A percentile compares a stretch with the other conserved stretches of the same genome.
phyloP scores from a whole-genome alignment of 1,140 invertebrate species.

The Samia ricini region DNA sequence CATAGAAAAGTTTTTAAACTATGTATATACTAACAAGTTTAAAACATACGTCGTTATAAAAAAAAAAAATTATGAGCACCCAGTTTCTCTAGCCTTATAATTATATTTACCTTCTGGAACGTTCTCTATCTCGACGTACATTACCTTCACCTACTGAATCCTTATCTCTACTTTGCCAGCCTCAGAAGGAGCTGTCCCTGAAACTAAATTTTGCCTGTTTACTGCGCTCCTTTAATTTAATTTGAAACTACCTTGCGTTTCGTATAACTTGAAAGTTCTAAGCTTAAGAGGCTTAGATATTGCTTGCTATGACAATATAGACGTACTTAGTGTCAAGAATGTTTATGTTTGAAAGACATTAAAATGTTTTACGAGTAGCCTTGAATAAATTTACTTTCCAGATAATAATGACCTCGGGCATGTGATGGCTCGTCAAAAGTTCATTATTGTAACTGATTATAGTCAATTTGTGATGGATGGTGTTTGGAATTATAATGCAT shows the following conservation, averaged over 20 bases:
- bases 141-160: conserved; percentile 38
- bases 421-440: not conserved
- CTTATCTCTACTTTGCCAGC: conserved; percentile 51
- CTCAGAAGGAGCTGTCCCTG: conserved; percentile 33
- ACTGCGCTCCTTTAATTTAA: conserved; percentile 37
- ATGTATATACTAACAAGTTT: no score
- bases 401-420: no score
- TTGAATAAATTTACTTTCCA: not conserved
- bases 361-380: not conserved
- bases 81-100: not conserved
- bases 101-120: conserved; percentile 57
- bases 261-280: not conserved
- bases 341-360: not conserved
- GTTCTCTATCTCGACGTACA: conserved; percentile 51
- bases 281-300: not conserved
- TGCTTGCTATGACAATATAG: not conserved
- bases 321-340: not conserved
- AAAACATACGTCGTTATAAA: no score
- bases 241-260: conserved; percentile 32
- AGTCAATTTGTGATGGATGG: not conserved
- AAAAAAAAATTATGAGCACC: no score
- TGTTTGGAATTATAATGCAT: not conserved
- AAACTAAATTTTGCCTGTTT: conserved; percentile 40
- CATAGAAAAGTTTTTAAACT: no score
- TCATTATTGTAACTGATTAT: not conserved